These are phyloP conservation scores for Platichthys flesus DNA, from an alignment of 2,113 vertebrate genomes.

Conservation along the genomic window DNA sequence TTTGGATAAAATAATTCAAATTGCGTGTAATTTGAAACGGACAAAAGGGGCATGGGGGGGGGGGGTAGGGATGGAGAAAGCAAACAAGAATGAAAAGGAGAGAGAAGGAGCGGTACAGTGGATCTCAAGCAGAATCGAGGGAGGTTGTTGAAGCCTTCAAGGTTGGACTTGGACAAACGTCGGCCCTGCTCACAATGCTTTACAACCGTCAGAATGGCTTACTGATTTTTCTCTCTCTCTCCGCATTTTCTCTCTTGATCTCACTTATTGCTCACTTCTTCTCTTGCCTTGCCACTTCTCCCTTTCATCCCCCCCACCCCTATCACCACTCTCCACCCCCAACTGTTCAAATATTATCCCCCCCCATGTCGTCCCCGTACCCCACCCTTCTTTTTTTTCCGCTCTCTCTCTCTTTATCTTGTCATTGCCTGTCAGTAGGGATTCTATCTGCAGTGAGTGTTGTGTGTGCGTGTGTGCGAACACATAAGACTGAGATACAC, in stretches of 20 bases:
- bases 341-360: slow-evolving; percentile 79
- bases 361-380: slow-evolving; percentile 61
- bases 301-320: slow-evolving; percentile 30
- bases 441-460: slow-evolving; percentile 72
- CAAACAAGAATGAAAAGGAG: slow-evolving; percentile 16
- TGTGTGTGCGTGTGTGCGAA: slow-evolving; percentile 68
- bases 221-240: slow-evolving; percentile 39
- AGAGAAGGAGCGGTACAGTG: slow-evolving; percentile 1
- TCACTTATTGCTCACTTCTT: slow-evolving; percentile 72
- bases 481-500: slow-evolving; percentile 80
- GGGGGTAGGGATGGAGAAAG: neutral
- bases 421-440: slow-evolving; percentile 81
- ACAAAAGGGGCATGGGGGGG: neutral
- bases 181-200: slow-evolving; percentile 45
- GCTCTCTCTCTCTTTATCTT: slow-evolving; percentile 73
- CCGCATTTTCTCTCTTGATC: slow-evolving; percentile 51
- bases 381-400: slow-evolving; percentile 8
- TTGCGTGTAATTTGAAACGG: slow-evolving; percentile 29
- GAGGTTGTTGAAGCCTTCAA: slow-evolving; percentile 47
- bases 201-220: slow-evolving; percentile 52
- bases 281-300: slow-evolving; percentile 61
- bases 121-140: slow-evolving; percentile 19
- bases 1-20: slow-evolving; percentile 25
- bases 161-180: slow-evolving; percentile 61
- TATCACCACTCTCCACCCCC: slow-evolving; percentile 31